phyloP scores from a whole-genome alignment of 2,797 vertebrate genomes.

The Emydoidea blandingii region DNA sequence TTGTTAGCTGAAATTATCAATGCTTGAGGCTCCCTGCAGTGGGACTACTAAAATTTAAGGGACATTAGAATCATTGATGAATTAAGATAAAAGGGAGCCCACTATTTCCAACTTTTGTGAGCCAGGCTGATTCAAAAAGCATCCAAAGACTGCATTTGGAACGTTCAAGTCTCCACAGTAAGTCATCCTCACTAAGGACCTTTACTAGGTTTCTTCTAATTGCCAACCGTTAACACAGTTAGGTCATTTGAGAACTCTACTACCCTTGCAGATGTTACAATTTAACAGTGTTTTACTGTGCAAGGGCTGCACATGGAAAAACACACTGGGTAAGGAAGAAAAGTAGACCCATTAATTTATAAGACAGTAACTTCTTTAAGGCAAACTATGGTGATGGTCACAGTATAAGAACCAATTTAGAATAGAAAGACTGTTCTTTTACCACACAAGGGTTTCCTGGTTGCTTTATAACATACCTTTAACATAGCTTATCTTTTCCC shows the following conservation, averaged over 20 bases:
- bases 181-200: neutral
- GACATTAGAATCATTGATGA: neutral
- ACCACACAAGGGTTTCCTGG: neutral
- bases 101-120: neutral
- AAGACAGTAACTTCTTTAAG: neutral
- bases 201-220: neutral
- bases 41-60: neutral
- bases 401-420: neutral
- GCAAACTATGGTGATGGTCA: neutral
- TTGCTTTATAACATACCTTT: neutral
- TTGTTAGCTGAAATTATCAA: neutral
- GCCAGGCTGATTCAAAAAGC: neutral
- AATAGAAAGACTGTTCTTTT: neutral
- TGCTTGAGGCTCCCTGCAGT: no score
- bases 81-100: neutral
- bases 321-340: neutral
- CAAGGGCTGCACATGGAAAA: neutral
- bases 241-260: neutral
- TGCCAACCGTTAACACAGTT: neutral
- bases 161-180: neutral
- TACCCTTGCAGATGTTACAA: neutral
- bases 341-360: neutral
- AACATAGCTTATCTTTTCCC: neutral
- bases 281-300: neutral
- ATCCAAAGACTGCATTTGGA: neutral